A percentile compares a stretch with the other conserved stretches of the same genome.
These are phyloP conservation scores for Sus scrofa DNA, from an alignment of 2,113 vertebrate species.

Conservation along the genomic window T2T-Sscrofa CM000817.6:5238001-5238500, in stretches of 20 bases:
- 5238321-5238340: not conserved
- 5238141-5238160: fast-evolving
- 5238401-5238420: too few relatives aligned
- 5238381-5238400: too few relatives aligned
- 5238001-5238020: not conserved
- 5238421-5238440: not conserved
- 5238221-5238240: not conserved
- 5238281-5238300: not conserved
- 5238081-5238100: not conserved
- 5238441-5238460: not conserved
- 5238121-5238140: not conserved
- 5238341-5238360: not conserved
- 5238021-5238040: not conserved
- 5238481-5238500: not conserved
- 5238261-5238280: not conserved
- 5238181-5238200: not conserved
- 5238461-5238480: not conserved
- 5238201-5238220: fast-evolving
- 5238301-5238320: not conserved
- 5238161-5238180: not conserved
- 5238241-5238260: not conserved
- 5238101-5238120: not conserved
- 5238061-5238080: not conserved
- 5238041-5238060: not conserved
- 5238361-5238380: not conserved